phyloP scores from a whole-genome alignment of 2,797 vertebrate species.

The Fistularia tabacaria region DNA sequence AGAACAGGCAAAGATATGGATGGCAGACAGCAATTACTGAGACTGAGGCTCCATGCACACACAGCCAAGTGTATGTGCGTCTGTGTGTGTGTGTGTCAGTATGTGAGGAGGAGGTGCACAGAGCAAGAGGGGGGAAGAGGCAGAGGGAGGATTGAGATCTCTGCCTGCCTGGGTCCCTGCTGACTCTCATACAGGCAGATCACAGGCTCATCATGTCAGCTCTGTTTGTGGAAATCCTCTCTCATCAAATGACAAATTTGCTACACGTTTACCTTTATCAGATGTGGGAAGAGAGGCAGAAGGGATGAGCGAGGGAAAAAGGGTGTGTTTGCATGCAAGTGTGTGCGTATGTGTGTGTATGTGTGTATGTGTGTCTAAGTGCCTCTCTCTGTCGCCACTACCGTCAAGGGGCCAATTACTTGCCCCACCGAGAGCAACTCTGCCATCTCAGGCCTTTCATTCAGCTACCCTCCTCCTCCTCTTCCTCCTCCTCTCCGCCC shows the following conservation, averaged over 20 bases:
- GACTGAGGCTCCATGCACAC: conserved; percentile 61
- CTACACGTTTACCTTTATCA: conserved; percentile 85
- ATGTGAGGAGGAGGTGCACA: conserved; percentile 32
- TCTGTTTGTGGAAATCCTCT: conserved; percentile 81
- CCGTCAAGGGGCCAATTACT: conserved; percentile 84
- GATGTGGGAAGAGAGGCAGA: conserved; percentile 74
- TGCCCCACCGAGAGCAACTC: conserved; percentile 77
- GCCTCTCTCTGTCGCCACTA: conserved; percentile 66
- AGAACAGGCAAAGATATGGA: conserved; percentile 69
- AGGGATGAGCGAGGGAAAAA: conserved; percentile 45
- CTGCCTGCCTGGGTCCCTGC: conserved; percentile 69
- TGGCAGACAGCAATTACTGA: conserved; percentile 75
- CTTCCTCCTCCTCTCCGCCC: conserved; percentile 1
- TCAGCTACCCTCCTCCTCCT: conserved; percentile 50
- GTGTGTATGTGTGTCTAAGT: conserved; percentile 15
- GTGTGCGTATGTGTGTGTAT: conserved; percentile 38
- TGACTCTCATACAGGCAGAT: conserved; percentile 79
- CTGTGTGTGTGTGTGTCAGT: conserved; percentile 35
- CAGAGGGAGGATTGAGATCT: conserved; percentile 73
- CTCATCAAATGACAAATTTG: conserved; percentile 83
- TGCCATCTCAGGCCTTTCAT: conserved; percentile 70
- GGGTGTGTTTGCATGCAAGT: conserved; percentile 13
- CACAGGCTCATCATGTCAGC: conserved; percentile 83
- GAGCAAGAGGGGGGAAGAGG: conserved; percentile 15
- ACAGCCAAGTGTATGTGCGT: conserved; percentile 59